Evolutionary conservation across 2,797 vertebrate genomes (phyloP).

Genomic region (Myripristis murdjan): DNA sequence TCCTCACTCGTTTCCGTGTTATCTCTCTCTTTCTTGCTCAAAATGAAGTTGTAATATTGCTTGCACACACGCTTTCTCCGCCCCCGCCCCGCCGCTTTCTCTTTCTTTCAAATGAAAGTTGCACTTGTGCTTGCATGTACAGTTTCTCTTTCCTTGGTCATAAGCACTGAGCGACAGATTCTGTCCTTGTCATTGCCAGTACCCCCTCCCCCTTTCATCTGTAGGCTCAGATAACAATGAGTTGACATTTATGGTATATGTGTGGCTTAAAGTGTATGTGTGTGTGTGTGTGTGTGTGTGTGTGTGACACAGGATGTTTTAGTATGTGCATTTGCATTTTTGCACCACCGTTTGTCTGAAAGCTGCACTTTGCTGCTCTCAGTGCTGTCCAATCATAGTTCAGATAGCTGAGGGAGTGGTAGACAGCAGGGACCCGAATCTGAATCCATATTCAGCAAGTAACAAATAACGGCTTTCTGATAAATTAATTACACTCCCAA

Average conservation of each 20-base stretch:
- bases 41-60: constrained; percentile 9
- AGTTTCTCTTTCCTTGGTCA: not conserved
- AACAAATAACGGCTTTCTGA: too few species aligned
- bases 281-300: not conserved
- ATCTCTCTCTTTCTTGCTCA: constrained; percentile 9
- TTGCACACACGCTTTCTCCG: not conserved
- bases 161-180: not conserved
- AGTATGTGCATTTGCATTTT: too few species aligned
- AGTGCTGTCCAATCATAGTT: too few species aligned
- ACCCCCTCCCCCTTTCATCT: not conserved
- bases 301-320: not conserved
- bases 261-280: not conserved
- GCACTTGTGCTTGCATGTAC: not conserved
- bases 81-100: not conserved
- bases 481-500: too few species aligned
- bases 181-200: not conserved
- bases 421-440: too few species aligned
- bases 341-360: too few species aligned
- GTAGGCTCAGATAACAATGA: not conserved
- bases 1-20: constrained; percentile 1
- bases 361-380: too few species aligned
- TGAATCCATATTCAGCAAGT: too few species aligned
- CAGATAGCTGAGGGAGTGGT: too few species aligned
- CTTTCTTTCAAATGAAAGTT: constrained; percentile 2
- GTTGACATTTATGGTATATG: not conserved